Evolutionary conservation across 2,888 invertebrate genomes (phyloP), one percentile per base, ranked within the genome.

Genomic region (Torymus tubicola): DNA sequence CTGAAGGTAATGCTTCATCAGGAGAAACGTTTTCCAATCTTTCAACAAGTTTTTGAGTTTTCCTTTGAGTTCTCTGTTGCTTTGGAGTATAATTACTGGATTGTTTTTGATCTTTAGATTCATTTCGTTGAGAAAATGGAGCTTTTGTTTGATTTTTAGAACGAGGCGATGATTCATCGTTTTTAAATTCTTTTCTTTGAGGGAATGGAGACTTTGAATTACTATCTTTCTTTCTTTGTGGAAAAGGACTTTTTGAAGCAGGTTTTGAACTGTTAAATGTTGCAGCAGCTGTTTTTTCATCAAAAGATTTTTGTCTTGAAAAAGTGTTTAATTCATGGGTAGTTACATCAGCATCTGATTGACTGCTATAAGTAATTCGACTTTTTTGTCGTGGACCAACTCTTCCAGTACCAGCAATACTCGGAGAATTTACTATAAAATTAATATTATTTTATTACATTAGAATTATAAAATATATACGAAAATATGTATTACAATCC

Each of bases 351-450:
- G 81, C 80, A 52, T 89, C 90, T 0, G 88, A 87, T 67, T 89
- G 88, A 76, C 87, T 87, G 71, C 89, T 89, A 75, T 90, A 90
- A 21, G 88, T 87, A 13, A 89, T 72, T 16, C 89, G 86, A 31
- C 87, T 86, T 58, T 89, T 88, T 81, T 91, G 91, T 21, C 91
- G 87, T 61, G 91, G 91, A 14, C 91, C 91, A 18, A 91, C 91
- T 76, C 91, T 86, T 63, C 91, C 91, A 14, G 91, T 90, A 50
- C 91, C 91, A 73, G 89, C 91, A 75, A 90, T 89, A 76, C 87
- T 89, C 16, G 90, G 87, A 24, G 90, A 86, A 78, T 89, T 90
- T 31, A 91, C 91, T 91, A 82, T 12, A 76, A 69, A 0, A 71
- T 42, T 57, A 16, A 63, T 63, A 18, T 61, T 55, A 11, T 57